Evolutionary conservation across 2,797 vertebrate species (phyloP).

Genomic region (Ambastaia sidthimunki): DNA sequence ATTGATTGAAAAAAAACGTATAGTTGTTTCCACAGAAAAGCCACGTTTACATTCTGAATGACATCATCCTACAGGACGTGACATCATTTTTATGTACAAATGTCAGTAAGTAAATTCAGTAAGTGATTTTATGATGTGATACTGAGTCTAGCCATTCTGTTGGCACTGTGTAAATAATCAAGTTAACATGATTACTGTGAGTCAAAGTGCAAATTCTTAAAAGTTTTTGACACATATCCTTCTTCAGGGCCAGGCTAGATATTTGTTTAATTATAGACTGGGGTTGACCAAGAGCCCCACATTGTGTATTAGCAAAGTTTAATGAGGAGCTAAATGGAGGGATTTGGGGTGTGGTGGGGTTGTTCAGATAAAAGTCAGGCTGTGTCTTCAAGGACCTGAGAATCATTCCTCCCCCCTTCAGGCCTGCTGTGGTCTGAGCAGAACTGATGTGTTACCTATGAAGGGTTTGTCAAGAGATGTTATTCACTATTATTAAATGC

Average conservation of each 20-base stretch:
- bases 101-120: too few species aligned
- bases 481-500: conserved; percentile 51
- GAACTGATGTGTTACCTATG: conserved; percentile 17
- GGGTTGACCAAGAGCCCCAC: conserved; percentile 25
- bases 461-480: conserved; percentile 4
- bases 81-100: neutral
- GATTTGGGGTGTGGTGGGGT: conserved; percentile 57
- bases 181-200: neutral
- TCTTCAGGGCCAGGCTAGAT: neutral
- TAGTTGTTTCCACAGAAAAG: neutral
- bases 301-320: conserved; percentile 27
- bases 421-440: conserved; percentile 26
- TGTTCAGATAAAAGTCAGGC: conserved; percentile 41
- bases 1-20: too few species aligned
- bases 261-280: conserved; percentile 4
- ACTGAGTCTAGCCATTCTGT: neutral
- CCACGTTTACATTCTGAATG: neutral
- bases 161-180: neutral
- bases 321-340: conserved; percentile 18
- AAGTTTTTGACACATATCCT: neutral
- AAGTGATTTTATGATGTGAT: neutral
- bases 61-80: neutral
- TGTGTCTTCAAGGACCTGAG: conserved; percentile 34
- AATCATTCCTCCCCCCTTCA: conserved; percentile 36
- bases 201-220: neutral